phyloP scores from a whole-genome alignment of 2,888 invertebrate genomes.

The Urechis unicinctus region DNA sequence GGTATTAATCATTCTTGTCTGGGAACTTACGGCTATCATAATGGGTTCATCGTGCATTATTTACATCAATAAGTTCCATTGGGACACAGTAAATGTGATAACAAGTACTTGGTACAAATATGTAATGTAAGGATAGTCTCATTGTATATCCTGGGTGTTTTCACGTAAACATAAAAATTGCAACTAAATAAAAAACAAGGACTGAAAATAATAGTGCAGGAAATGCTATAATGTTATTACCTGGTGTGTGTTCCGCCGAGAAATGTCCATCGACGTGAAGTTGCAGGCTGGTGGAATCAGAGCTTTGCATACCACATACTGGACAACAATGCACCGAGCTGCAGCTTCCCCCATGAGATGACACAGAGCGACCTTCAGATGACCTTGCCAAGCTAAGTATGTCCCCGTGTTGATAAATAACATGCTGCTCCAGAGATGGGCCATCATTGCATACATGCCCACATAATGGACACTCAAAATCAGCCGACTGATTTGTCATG shows the following conservation, averaged over 20 bases:
- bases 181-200: too few relatives aligned
- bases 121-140: too few relatives aligned
- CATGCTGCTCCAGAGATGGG: constrained; percentile 74
- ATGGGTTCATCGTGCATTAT: too few relatives aligned
- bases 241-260: constrained; percentile 36
- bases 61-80: too few relatives aligned
- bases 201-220: too few relatives aligned
- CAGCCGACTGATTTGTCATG: too few relatives aligned
- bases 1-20: too few relatives aligned
- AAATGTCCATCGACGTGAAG: constrained; percentile 80
- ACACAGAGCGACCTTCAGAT: not conserved
- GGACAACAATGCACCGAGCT: constrained; percentile 28
- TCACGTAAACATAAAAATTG: too few relatives aligned
- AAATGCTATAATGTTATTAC: constrained; percentile 18
- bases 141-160: too few relatives aligned
- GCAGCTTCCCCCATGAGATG: not conserved
- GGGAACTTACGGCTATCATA: too few relatives aligned
- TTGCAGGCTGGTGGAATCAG: constrained; percentile 57
- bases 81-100: too few relatives aligned
- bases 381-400: constrained; percentile 63
- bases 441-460: constrained; percentile 59
- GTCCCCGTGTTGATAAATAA: constrained; percentile 71
- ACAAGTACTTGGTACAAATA: too few relatives aligned
- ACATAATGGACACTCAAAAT: constrained; percentile 76
- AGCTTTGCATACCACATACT: constrained; percentile 45